Percentiles rank a stretch among this genome's conserved stretches.
Conservation (phyloP, 2,888 invertebrate genomes). For the Rhagonycha lutea region DNA sequence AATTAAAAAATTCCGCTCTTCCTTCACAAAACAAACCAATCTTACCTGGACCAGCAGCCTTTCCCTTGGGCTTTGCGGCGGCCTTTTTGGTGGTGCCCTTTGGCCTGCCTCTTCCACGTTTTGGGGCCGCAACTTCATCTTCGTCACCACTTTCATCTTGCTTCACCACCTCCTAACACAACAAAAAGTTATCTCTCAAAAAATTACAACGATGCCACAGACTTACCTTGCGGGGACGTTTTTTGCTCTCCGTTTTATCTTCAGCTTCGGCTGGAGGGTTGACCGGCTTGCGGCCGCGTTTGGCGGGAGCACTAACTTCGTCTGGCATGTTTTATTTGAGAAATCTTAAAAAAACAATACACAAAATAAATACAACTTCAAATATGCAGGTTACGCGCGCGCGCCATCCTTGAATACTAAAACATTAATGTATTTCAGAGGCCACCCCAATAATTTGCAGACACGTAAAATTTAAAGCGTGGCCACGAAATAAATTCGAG, state of each 20-base stretch:
- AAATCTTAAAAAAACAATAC: neutral
- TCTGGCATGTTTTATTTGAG: neutral
- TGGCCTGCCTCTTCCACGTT: neutral
- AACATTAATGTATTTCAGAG: neutral
- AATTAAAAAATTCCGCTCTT: neutral
- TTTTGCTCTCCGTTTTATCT: neutral
- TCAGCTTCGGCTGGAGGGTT: neutral
- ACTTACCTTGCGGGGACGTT: neutral
- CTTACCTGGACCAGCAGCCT: neutral
- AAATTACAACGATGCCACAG: neutral
- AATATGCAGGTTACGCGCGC: neutral
- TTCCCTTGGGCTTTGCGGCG: neutral
- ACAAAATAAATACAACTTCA: neutral
- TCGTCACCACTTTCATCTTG: neutral
- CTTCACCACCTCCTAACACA: neutral
- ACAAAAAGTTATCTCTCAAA: neutral
- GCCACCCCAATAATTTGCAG: neutral
- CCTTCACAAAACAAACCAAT: neutral
- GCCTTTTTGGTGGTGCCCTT: constrained; percentile 1
- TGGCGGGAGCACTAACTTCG: neutral
- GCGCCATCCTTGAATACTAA: neutral
- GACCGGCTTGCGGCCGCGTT: neutral
- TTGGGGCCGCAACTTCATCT: neutral
- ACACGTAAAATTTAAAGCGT: neutral
- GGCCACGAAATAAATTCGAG: neutral